Evolutionary conservation across 2,113 vertebrate genomes (phyloP), one percentile per base, ranked within the genome.

Genomic region (Corythoichthys intestinalis): DNA sequence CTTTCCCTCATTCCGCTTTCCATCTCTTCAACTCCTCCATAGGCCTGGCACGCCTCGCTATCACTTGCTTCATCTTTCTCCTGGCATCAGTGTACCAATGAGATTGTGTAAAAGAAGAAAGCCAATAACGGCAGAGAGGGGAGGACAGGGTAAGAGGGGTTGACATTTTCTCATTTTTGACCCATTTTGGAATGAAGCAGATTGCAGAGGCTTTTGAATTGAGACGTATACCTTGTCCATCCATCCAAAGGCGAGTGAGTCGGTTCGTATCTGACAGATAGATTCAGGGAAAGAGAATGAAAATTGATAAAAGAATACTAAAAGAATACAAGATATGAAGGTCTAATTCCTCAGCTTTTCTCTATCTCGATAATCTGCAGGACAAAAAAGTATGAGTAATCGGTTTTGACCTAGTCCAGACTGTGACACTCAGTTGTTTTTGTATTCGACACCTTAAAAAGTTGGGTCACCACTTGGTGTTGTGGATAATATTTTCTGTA

Each of bases 1-100:
- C 71, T 72, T 79, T 80, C 65, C 28, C 78, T 84, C 80, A 82
- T 86, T 85, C 79, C 74, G 72, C 87, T 78, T 86, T 79, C 78
- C 70, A 72, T 85, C 71, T 70, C 81, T 83, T 78, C 72, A 72
- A 85, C 85, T 81, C 65, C 84, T 88, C 79, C 65, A 57, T 58
- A 82, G 80, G 68, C 74, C 74, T 74, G 74, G 72, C 63, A 75
- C 78, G 73, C 74, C 75, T 74, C 67, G 64, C 71, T 81, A 83
- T 83, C 80, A 74, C 70, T 83, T 54, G 57, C 82, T 79, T 76
- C 69, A 80, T 79, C 81, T 87, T 82, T 75, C 74, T 65, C 67
- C 73, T 84, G 79, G 52, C 76, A 75, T 70, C 74, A 63, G 48
- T 37, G 41, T 70, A 59, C 74, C 71, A 76, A 52, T 66, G 48